Base-by-base conservation (phyloP, 2,113 vertebrate species). In the Xenopus tropicalis region DNA sequence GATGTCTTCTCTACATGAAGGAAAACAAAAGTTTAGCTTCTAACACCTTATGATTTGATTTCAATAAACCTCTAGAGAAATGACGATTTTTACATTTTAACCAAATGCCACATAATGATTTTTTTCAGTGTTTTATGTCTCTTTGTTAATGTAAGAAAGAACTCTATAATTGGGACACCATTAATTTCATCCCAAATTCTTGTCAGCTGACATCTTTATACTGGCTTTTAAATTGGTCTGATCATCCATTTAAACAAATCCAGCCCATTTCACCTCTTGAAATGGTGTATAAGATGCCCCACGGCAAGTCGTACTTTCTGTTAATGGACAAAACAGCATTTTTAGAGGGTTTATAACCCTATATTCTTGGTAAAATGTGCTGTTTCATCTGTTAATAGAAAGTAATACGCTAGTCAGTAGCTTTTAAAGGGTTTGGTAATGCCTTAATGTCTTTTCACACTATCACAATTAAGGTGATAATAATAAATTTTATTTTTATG, bases 401-500 rank as follows among this genome's bases (percentile, higher is more conserved):
- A 70, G 69, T 81, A 87, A 87, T 85, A 82, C 64, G 80, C 82
- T 78, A 77, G 57, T 79, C 83, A 80, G 79, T 71, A 69, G 84
- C 88, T 91, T 91, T 90, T 89, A 90, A 83, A 86, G 81, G 79
- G 65, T 79, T 86, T 81, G 61, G 84, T 90, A 90, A 90, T 89
- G 81, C 82, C 80, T 86, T 74, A 46, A 71, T 70, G 81, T 84
- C 81, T 80, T 62, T 71, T 81, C 62, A 78, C 61, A 79, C 87
- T 82, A 87, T 83, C 81, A 86, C 82, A 89, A 88, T 88, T 85
- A 78, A 88, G 82, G 83, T 82, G 68, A 77, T 72, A 77, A 80
- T 70, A 80, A 82, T 83, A 85, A 79, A 86, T 79, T 80, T 63
- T 81, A 80, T 52, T 82, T 88, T 85, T 85, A 88, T 85, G 79